Conservation (phyloP, 2,797 vertebrate species). For the Euphonia xanthogaster region DNA sequence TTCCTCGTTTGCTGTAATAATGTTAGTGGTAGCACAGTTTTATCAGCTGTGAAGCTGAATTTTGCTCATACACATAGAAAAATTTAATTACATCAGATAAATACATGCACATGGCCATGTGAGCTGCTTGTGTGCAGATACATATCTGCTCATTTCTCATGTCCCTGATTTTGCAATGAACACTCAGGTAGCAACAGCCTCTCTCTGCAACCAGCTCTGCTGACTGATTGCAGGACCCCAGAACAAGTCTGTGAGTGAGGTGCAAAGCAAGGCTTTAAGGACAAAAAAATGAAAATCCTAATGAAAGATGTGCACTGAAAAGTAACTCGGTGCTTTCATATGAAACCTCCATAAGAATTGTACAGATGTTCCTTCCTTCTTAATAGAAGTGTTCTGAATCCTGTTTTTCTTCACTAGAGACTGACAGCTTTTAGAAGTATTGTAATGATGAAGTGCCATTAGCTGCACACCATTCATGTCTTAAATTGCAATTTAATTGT, state of each 20-base stretch:
- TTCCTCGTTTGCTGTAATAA: background rate
- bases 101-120: rapidly evolving
- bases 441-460: constrained; percentile 22
- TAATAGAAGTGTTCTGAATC: constrained; percentile 26
- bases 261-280: background rate
- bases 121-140: background rate
- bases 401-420: constrained; percentile 9
- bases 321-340: background rate
- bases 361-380: background rate
- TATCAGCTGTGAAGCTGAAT: background rate
- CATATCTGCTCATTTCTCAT: rapidly evolving
- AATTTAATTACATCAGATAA: background rate
- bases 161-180: background rate
- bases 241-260: background rate
- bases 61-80: background rate
- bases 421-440: constrained; percentile 16
- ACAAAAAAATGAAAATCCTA: background rate
- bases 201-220: background rate
- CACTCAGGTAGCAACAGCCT: background rate
- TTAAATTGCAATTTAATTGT: constrained; percentile 35
- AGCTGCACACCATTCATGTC: background rate
- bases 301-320: background rate
- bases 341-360: background rate
- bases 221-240: background rate
- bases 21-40: background rate